Conservation (phyloP, 1,140 invertebrate genomes). For the Drosophila punjabiensis region DNA sequence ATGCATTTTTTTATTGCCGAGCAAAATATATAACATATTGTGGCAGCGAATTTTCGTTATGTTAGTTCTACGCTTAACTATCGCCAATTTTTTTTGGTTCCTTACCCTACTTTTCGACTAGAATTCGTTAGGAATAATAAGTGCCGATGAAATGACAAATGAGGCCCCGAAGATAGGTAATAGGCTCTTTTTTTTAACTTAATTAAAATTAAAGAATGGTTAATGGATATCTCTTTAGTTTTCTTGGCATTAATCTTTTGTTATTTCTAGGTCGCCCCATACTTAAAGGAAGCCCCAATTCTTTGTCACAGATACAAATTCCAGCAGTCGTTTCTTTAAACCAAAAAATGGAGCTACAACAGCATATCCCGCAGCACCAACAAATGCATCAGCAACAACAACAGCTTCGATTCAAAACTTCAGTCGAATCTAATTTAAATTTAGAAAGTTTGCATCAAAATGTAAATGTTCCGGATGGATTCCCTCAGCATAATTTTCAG, state of each 20-base stretch:
- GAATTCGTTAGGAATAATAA: no score
- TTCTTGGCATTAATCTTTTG: not conserved
- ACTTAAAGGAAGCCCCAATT: constrained; percentile 70
- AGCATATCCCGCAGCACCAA: constrained; percentile 41
- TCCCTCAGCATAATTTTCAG: constrained; percentile 31
- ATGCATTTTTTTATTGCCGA: no score
- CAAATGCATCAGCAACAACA: constrained; percentile 18
- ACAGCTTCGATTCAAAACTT: constrained; percentile 43
- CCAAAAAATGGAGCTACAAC: constrained; percentile 63
- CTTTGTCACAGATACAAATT: constrained; percentile 37
- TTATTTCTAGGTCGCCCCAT: constrained; percentile 70
- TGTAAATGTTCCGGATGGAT: constrained; percentile 47
- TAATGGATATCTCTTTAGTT: no score
- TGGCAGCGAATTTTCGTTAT: no score
- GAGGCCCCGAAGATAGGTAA: no score
- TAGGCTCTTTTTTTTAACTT: no score
- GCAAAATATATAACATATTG: no score
- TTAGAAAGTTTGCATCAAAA: constrained; percentile 50
- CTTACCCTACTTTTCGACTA: no score
- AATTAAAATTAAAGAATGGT: not conserved
- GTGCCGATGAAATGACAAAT: no score
- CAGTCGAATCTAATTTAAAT: constrained; percentile 84
- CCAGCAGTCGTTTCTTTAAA: constrained; percentile 24
- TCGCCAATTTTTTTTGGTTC: no score
- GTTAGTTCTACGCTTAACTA: no score